These are phyloP conservation scores for Zygogramma bicolorata DNA, from an alignment of 2,888 invertebrate genomes.

Conservation along the genomic window DNA sequence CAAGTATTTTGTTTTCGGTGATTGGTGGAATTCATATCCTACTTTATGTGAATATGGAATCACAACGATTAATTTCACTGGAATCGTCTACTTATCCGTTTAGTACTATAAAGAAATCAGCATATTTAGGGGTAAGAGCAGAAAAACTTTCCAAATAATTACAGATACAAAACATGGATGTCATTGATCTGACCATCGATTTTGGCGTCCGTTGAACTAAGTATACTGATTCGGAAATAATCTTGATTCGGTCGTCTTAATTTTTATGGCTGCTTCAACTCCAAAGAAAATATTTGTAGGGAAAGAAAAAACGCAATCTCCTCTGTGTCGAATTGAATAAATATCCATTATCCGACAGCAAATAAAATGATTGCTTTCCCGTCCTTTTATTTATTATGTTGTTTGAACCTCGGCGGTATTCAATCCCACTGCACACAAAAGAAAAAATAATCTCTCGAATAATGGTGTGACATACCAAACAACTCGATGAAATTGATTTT, in stretches of 20 bases:
- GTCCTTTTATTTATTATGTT: conserved; percentile 40
- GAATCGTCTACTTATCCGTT: too few relatives aligned
- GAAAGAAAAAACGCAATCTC: conserved; percentile 37
- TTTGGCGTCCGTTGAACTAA: too few relatives aligned
- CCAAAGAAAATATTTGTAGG: conserved; percentile 40
- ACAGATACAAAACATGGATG: too few relatives aligned
- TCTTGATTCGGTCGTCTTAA: neutral
- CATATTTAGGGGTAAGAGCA: too few relatives aligned
- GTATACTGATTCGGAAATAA: too few relatives aligned
- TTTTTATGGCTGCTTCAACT: neutral
- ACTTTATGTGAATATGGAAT: too few relatives aligned
- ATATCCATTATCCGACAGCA: conserved; percentile 42
- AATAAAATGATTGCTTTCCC: conserved; percentile 38
- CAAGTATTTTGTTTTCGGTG: too few relatives aligned
- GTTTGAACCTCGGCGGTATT: conserved; percentile 29
- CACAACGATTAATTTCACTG: too few relatives aligned
- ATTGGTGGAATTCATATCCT: too few relatives aligned
- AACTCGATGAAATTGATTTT: conserved; percentile 48
- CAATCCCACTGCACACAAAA: conserved; percentile 35
- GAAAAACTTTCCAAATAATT: too few relatives aligned
- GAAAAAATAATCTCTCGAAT: conserved; percentile 37
- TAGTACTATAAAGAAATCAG: too few relatives aligned
- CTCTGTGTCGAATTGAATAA: conserved; percentile 46
- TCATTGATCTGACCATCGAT: too few relatives aligned
- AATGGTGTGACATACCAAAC: conserved; percentile 39